Conservation (phyloP, 2,113 vertebrate species). For the Hippopotamus amphibius region DNA sequence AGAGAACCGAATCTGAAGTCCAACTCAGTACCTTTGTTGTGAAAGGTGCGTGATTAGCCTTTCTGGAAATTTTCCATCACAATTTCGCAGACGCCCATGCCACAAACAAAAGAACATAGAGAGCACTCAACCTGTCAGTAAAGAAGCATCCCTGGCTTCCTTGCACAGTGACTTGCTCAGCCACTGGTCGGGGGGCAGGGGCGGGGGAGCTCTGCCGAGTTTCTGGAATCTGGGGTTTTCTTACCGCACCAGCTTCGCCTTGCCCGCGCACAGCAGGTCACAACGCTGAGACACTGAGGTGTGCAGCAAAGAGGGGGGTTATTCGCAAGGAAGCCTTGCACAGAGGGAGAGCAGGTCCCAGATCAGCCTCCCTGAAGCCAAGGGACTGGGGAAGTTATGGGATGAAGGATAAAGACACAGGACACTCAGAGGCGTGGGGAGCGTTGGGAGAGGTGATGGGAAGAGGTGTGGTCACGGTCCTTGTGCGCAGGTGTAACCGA, state of each 20-base stretch:
- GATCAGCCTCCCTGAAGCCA: not conserved
- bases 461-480: rapidly evolving
- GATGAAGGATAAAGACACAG: not conserved
- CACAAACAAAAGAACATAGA: not conserved
- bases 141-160: rapidly evolving
- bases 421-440: not conserved
- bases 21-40: not conserved
- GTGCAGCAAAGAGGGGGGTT: not conserved
- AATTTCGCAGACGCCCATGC: not conserved
- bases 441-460: not conserved
- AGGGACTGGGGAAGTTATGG: not conserved
- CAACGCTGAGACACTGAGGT: not conserved
- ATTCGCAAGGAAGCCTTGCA: not conserved
- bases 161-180: rapidly evolving
- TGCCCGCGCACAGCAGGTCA: not conserved
- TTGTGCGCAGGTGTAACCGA: not conserved
- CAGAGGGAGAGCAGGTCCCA: not conserved
- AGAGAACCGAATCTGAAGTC: not conserved
- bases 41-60: rapidly evolving
- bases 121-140: rapidly evolving
- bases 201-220: too few species aligned
- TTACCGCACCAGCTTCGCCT: not conserved
- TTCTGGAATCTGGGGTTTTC: not conserved
- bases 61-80: not conserved
- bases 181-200: too few species aligned